These are phyloP conservation scores for Caenorhabditis sp. DNA, from an alignment of 2,888 invertebrate species.

Conservation along the genomic window DNA sequence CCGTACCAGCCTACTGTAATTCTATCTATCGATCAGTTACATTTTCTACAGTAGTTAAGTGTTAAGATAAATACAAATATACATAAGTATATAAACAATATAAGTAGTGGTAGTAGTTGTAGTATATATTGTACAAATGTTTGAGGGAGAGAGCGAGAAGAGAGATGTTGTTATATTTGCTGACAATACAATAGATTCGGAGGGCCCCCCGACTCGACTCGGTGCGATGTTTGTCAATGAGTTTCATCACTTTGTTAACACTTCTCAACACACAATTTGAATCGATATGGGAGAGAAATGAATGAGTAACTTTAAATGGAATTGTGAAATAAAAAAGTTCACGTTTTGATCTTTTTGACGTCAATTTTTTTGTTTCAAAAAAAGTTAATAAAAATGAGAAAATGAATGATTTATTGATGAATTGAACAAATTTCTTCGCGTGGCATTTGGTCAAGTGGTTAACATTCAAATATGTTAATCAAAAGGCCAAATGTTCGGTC, in stretches of 20 bases:
- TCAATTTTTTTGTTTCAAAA: too few relatives aligned
- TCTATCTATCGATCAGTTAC: background rate
- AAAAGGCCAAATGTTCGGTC: too few relatives aligned
- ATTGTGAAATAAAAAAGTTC: too few relatives aligned
- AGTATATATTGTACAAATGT: background rate
- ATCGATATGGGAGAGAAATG: background rate
- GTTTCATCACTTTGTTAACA: background rate
- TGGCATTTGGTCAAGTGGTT: too few relatives aligned
- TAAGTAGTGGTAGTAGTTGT: background rate
- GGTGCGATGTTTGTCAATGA: background rate
- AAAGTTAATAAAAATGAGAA: too few relatives aligned
- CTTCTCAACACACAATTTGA: background rate
- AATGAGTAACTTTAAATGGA: too few relatives aligned
- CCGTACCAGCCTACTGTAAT: background rate
- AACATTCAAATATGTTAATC: too few relatives aligned
- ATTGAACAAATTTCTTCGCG: too few relatives aligned
- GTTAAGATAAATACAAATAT: background rate
- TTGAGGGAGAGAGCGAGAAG: background rate
- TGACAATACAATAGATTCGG: background rate
- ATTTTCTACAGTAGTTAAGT: background rate
- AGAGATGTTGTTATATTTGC: background rate
- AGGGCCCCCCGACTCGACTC: background rate
- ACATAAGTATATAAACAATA: background rate
- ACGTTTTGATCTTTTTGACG: too few relatives aligned
- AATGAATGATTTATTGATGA: too few relatives aligned